Conservation (phyloP, 2,113 vertebrate species). For the Pipa parva region DNA sequence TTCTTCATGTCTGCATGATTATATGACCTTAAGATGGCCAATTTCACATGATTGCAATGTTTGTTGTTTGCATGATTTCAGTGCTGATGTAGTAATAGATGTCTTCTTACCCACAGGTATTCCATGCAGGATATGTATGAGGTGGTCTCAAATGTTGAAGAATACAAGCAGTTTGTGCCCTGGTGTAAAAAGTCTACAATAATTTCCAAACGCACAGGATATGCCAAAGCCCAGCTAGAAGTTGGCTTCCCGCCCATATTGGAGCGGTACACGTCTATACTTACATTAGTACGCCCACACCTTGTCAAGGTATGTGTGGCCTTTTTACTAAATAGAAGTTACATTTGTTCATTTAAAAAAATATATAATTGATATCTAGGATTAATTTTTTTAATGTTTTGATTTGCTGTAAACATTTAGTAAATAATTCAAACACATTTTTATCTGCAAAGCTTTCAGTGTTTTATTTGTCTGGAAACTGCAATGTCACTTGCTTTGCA, state of each 20-base stretch:
- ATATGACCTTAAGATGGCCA: too few species aligned
- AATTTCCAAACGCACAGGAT: conserved; percentile 75
- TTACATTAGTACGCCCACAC: conserved; percentile 85
- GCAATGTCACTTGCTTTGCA: too few species aligned
- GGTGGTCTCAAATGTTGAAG: conserved; percentile 89
- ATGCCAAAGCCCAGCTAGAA: conserved; percentile 84
- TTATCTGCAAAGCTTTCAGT: too few species aligned
- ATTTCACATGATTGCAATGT: too few species aligned
- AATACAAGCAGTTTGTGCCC: conserved; percentile 88
- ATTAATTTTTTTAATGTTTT: too few species aligned
- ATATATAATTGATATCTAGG: too few species aligned
- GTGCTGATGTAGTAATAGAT: too few species aligned
- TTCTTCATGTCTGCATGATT: too few species aligned
- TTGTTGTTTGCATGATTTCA: too few species aligned
- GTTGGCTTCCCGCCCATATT: conserved; percentile 87
- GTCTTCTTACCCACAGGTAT: conserved; percentile 59
- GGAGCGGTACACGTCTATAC: conserved; percentile 87
- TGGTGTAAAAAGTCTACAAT: conserved; percentile 92
- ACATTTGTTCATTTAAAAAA: not conserved
- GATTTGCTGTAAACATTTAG: too few species aligned
- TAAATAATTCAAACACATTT: too few species aligned
- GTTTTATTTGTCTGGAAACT: too few species aligned
- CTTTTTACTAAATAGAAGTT: rapidly evolving
- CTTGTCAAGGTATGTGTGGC: conserved; percentile 82
- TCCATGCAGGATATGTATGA: conserved; percentile 96